A percentile compares a stretch with the other conserved stretches of the same genome.
Conservation (phyloP, 1,140 invertebrate species). For the Brachionus angularis region DNA sequence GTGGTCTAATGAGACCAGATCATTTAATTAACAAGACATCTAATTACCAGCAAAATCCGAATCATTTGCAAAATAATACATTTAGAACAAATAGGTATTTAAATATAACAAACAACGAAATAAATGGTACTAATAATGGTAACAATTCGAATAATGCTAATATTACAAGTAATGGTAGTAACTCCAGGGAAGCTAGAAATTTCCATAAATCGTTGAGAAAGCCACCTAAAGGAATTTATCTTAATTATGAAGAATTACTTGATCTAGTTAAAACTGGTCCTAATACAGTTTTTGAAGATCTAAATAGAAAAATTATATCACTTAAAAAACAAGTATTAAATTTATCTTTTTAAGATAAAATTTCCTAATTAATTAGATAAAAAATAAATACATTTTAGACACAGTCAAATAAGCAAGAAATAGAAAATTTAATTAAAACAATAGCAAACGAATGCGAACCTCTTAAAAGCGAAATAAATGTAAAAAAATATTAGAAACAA, state of each 20-base stretch:
- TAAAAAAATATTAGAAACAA: not conserved
- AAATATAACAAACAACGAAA: slow-evolving; percentile 62
- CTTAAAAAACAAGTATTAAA: slow-evolving; percentile 8
- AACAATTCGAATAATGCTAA: slow-evolving; percentile 53
- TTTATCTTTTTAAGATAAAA: not conserved
- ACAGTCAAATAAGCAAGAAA: slow-evolving; percentile 28
- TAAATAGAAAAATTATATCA: not conserved
- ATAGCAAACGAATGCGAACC: slow-evolving; percentile 7
- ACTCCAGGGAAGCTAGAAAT: slow-evolving; percentile 17
- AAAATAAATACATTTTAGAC: not conserved
- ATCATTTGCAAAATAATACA: slow-evolving; percentile 2
- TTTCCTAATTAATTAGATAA: not conserved
- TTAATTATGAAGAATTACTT: slow-evolving; percentile 89
- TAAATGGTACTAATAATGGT: slow-evolving; percentile 46
- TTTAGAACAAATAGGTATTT: slow-evolving; percentile 66
- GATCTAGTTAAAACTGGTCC: slow-evolving; percentile 66
- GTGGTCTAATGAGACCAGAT: slow-evolving; percentile 52
- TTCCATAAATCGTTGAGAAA: slow-evolving; percentile 62
- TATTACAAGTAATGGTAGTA: slow-evolving; percentile 67
- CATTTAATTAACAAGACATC: slow-evolving; percentile 37
- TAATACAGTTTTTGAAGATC: slow-evolving; percentile 3
- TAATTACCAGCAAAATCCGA: not conserved
- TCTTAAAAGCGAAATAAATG: slow-evolving; percentile 10
- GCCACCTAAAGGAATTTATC: slow-evolving; percentile 89
- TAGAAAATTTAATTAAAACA: not conserved